phyloP scores from a whole-genome alignment of 1,140 invertebrate species.

The Monomorium pharaonis region DNA sequence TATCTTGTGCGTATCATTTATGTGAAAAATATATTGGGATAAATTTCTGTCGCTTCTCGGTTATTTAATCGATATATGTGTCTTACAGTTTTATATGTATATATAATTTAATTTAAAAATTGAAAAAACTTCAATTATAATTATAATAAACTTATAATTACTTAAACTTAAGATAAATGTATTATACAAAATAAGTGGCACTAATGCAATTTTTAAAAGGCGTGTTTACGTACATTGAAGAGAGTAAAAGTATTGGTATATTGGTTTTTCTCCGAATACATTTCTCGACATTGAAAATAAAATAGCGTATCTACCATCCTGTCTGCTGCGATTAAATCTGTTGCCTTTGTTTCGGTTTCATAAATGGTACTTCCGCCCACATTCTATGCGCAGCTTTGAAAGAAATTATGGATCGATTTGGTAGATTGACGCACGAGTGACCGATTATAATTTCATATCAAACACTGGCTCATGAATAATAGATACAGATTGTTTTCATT shows the following conservation, averaged over 20 bases:
- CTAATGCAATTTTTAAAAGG: not conserved
- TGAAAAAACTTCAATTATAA: not conserved
- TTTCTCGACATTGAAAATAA: not conserved
- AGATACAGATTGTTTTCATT: conserved; percentile 44
- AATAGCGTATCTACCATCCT: conserved; percentile 1
- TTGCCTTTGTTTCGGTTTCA: conserved; percentile 40
- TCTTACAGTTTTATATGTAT: not conserved
- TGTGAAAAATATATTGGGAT: not conserved
- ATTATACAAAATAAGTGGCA: not conserved
- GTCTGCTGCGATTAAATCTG: not conserved
- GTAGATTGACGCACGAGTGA: conserved; percentile 60
- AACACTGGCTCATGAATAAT: conserved; percentile 62
- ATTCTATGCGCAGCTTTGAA: not conserved
- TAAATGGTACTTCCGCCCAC: conserved; percentile 61
- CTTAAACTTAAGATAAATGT: not conserved
- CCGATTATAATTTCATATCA: conserved; percentile 67
- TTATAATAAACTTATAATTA: not conserved
- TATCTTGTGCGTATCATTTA: not conserved
- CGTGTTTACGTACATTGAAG: not conserved
- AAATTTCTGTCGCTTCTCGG: not conserved
- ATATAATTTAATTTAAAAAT: not conserved
- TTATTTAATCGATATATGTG: conserved; percentile 9
- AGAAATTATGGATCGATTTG: conserved; percentile 52
- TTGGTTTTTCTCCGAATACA: not conserved
- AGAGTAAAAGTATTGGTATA: not conserved